Conservation (phyloP, 1,140 invertebrate species). For the Heliconius hewitsoni region DNA sequence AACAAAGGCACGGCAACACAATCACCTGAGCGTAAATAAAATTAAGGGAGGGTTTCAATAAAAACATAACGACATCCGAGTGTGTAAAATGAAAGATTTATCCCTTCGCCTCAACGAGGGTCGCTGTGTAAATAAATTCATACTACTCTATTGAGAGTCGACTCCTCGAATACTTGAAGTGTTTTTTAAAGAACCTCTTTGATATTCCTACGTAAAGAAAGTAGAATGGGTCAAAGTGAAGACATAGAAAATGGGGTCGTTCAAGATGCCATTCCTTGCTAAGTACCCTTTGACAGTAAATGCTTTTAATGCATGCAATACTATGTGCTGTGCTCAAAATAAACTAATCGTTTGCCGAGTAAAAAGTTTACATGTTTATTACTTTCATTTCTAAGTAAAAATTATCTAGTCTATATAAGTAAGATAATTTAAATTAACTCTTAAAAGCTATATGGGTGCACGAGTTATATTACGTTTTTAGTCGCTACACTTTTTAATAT, state of each 20-base stretch:
- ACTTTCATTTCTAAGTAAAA: neutral
- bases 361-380: neutral
- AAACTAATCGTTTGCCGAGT: neutral
- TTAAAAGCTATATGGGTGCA: no score
- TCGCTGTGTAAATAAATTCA: slow-evolving; percentile 51
- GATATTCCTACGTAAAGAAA: slow-evolving; percentile 45
- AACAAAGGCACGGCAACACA: neutral
- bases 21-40: slow-evolving; percentile 24
- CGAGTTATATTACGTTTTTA: no score
- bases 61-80: slow-evolving; percentile 36
- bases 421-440: no score
- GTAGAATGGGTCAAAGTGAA: slow-evolving; percentile 40
- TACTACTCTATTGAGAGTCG: slow-evolving; percentile 52
- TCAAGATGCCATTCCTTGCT: slow-evolving; percentile 36
- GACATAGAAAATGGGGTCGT: slow-evolving; percentile 36
- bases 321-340: slow-evolving; percentile 1
- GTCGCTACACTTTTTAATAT: no score
- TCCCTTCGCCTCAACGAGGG: slow-evolving; percentile 37
- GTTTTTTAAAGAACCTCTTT: slow-evolving; percentile 52
- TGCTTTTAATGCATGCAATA: slow-evolving; percentile 39
- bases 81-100: slow-evolving; percentile 46
- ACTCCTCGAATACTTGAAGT: slow-evolving; percentile 42
- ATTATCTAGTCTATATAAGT: no score
- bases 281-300: slow-evolving; percentile 38
- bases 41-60: slow-evolving; percentile 28